Conservation (phyloP, 1,140 invertebrate genomes). For the Zophobas morio region DNA sequence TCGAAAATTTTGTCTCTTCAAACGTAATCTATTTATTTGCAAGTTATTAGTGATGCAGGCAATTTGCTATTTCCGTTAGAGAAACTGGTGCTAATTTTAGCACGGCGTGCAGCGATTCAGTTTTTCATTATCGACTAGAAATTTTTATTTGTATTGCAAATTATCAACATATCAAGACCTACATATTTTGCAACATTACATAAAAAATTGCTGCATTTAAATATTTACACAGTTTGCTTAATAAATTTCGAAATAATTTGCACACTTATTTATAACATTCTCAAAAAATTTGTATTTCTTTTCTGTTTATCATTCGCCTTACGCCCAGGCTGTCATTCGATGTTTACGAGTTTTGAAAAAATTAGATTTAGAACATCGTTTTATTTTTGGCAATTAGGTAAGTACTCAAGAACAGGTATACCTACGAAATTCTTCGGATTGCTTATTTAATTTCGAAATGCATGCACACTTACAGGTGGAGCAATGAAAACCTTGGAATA, state of each 20-base stretch:
- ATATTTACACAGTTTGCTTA: constrained; percentile 35
- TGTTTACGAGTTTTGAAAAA: no score
- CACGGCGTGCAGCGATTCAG: constrained; percentile 18
- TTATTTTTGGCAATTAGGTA: constrained; percentile 6
- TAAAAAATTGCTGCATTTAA: constrained; percentile 23
- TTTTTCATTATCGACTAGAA: constrained; percentile 24
- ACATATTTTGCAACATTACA: constrained; percentile 14
- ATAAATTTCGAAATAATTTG: constrained; percentile 3
- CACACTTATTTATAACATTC: background rate
- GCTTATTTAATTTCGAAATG: constrained; percentile 18
- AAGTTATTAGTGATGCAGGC: background rate
- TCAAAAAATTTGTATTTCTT: background rate
- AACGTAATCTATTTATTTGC: background rate
- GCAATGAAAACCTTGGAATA: constrained; percentile 39
- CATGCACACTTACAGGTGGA: constrained; percentile 30
- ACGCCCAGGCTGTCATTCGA: no score
- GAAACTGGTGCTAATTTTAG: constrained; percentile 22
- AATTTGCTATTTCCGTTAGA: constrained; percentile 18
- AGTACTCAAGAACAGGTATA: constrained; percentile 9
- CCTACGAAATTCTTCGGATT: constrained; percentile 31
- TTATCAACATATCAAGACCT: constrained; percentile 20
- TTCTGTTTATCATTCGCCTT: no score
- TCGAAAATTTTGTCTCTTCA: background rate
- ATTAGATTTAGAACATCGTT: background rate
- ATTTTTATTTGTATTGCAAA: constrained; percentile 25